Conservation (phyloP, 2,888 invertebrate genomes). For the Molorchus minor region DNA sequence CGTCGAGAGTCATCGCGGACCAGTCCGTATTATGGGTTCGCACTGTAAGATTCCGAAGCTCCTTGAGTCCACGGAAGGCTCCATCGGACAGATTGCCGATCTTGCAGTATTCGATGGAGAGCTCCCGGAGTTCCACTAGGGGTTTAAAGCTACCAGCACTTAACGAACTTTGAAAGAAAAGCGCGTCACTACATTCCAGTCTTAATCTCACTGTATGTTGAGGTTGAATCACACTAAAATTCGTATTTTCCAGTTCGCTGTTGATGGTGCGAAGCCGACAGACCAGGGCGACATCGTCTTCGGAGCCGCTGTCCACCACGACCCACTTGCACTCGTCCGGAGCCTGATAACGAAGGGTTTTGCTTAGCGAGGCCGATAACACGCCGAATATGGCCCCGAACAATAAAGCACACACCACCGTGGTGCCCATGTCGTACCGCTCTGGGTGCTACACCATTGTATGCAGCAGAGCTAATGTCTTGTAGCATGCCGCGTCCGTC, state of each 20-base stretch:
- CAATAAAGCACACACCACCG: constrained; percentile 68
- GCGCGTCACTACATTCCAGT: constrained; percentile 81
- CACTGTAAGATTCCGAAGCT: constrained; percentile 81
- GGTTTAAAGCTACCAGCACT: constrained; percentile 81
- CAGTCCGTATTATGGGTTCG: constrained; percentile 86
- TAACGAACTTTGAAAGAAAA: constrained; percentile 82
- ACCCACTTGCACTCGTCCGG: constrained; percentile 86
- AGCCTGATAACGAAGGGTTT: constrained; percentile 75
- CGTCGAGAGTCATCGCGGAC: constrained; percentile 81
- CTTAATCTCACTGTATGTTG: constrained; percentile 80
- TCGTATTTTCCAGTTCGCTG: constrained; percentile 83
- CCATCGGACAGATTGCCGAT: constrained; percentile 83
- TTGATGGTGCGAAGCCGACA: constrained; percentile 81
- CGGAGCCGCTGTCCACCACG: constrained; percentile 70
- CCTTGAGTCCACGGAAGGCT: constrained; percentile 81
- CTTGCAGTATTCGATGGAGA: constrained; percentile 84
- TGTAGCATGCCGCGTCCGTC: constrained; percentile 64
- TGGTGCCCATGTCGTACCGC: constrained; percentile 62
- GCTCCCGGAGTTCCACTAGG: constrained; percentile 77
- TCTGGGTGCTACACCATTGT: constrained; percentile 55
- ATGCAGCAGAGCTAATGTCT: constrained; percentile 47
- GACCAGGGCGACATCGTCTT: constrained; percentile 75
- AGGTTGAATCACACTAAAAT: constrained; percentile 84
- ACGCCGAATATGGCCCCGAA: constrained; percentile 71
- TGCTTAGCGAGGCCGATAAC: constrained; percentile 69